Base-by-base conservation (phyloP, 2,888 invertebrate species). In the Erebia ligea region DNA sequence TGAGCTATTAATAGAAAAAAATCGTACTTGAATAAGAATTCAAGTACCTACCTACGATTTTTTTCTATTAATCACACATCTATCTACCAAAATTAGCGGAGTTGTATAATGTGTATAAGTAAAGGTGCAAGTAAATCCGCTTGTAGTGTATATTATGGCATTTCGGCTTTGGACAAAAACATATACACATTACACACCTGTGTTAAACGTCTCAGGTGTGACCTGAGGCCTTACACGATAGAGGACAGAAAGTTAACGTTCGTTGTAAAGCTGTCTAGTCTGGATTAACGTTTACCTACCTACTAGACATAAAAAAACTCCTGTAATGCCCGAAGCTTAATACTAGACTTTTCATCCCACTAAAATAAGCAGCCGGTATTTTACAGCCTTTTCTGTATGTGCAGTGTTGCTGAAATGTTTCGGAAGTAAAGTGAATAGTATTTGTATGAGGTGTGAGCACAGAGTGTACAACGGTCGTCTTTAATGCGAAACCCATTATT, bases 191-290 rank as follows among this genome's bases (percentile, higher is more conserved):
- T 25, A 34, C 34, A 6, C 34, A 34, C 25, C 40, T 1, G 17
- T 34, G 11, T 40, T 64, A 17, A 34, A 17, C 21, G 52, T 17
- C 50, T 50, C 34, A 34, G 34, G 25, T 34, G 17, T n/a, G 52
- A 15, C 50, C 34, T 64, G 52, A 52, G 34, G 64, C 17, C n/a
- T 64, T 11, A 17, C 42, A 42, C 65, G 13, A 42, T 42, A 34
- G 52, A 64, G 42, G n/a, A 59, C 42, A 56, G 64, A 64, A 11
- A 64, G 64, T 40, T 34, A 52, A 19, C 15, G 56, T 45, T 45
- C 45, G 66, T 56, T 66, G 40, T 42, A 21, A 40, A 66, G 45
- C 66, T 45, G 57, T 66, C 66, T 56, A 57, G 66, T 57, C 56
- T 56, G 66, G 66, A n/a, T 10, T 63, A 21, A 54, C 56, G 42